Evolutionary conservation across 2,888 invertebrate species (phyloP).

Genomic region (Agrochola lota): DNA sequence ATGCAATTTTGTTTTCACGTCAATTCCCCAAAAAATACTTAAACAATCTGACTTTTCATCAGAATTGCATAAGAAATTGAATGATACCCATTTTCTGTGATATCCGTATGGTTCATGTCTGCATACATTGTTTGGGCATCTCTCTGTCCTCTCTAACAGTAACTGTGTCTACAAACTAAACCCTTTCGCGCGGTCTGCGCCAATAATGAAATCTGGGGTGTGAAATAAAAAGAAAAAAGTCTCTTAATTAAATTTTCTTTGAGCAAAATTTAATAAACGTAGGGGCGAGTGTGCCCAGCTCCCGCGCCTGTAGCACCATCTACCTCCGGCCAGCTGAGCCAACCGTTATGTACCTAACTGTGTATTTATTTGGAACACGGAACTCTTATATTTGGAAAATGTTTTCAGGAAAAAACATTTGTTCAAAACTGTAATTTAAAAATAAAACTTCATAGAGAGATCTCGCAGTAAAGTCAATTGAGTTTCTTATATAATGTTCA

Average conservation of each 20-base stretch:
- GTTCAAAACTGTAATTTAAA: background rate
- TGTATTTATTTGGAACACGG: constrained; percentile 40
- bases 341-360: constrained; percentile 28
- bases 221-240: constrained; percentile 89
- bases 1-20: background rate
- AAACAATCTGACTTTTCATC: background rate
- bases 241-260: constrained; percentile 91
- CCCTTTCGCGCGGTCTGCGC: constrained; percentile 86
- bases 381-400: constrained; percentile 29
- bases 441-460: background rate
- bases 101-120: background rate
- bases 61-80: background rate
- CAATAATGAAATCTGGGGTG: constrained; percentile 90
- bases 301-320: constrained; percentile 27
- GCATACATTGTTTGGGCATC: too few relatives aligned
- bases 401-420: constrained; percentile 1
- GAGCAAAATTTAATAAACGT: constrained; percentile 88
- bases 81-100: too few relatives aligned
- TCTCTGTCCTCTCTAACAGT: constrained; percentile 67
- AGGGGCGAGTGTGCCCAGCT: constrained; percentile 70
- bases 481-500: background rate
- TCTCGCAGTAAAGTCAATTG: background rate
- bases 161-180: constrained; percentile 78
- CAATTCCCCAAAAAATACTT: background rate
- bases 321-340: constrained; percentile 54